phyloP scores from a whole-genome alignment of 2,113 vertebrate genomes.

The Nesogale talazaci region DNA sequence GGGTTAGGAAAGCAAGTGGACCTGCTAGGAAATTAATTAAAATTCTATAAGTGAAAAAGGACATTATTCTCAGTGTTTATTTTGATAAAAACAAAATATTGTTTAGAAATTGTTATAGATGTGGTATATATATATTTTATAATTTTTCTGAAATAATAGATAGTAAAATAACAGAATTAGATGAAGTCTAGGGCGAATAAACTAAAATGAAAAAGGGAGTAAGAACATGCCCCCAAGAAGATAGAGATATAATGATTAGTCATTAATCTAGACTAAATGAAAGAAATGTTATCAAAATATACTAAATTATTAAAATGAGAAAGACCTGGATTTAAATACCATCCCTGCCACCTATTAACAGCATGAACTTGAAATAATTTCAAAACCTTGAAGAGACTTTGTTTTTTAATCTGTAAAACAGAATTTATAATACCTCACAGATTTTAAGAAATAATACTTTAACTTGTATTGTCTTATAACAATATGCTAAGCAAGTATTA shows the following conservation, averaged over 20 bases:
- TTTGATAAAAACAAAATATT: not conserved
- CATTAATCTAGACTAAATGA: not conserved
- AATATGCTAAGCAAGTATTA: not conserved
- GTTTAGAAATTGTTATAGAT: not conserved
- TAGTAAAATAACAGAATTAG: not conserved
- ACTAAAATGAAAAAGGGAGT: not conserved
- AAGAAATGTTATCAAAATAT: not conserved
- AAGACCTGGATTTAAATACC: not conserved
- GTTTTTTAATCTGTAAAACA: slow-evolving; percentile 11
- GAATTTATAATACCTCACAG: not conserved
- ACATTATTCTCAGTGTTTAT: not conserved
- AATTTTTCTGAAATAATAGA: not conserved
- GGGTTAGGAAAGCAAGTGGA: not conserved
- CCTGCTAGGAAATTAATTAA: not conserved
- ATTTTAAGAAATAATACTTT: not conserved
- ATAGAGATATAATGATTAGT: not conserved
- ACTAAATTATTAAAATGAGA: not conserved
- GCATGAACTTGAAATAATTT: not conserved
- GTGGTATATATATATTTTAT: not conserved
- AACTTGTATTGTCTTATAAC: not conserved
- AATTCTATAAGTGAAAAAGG: not conserved
- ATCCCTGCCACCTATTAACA: not conserved
- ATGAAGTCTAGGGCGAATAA: not conserved
- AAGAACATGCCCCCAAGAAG: not conserved
- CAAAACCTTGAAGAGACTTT: not conserved